These are phyloP conservation scores for Flexamia atlantica DNA, from an alignment of 2,888 invertebrate genomes.

Conservation along the genomic window DNA sequence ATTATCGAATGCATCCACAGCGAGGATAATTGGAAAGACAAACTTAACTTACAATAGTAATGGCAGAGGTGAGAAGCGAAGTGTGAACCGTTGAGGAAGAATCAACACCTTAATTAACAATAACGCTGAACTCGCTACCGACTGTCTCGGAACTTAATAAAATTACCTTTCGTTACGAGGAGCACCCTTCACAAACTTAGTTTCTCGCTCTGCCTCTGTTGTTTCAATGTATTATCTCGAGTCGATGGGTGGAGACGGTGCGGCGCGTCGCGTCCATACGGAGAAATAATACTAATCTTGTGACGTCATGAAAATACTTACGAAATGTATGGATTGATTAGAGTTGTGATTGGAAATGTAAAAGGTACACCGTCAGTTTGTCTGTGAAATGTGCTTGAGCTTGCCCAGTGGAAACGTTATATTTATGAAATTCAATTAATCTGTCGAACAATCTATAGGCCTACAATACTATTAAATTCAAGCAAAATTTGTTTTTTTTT, in stretches of 20 bases:
- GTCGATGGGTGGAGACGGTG: not conserved
- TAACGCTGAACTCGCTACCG: conserved; percentile 21
- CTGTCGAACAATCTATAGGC: too few species aligned
- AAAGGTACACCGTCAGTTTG: too few species aligned
- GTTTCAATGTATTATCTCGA: conserved; percentile 20
- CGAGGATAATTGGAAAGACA: not conserved
- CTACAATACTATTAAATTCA: too few species aligned
- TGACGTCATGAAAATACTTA: too few species aligned
- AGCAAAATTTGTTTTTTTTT: too few species aligned
- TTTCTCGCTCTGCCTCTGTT: conserved; percentile 4
- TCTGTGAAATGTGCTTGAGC: too few species aligned
- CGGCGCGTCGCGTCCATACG: too few species aligned
- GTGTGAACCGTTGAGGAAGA: conserved; percentile 33
- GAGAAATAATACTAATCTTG: too few species aligned
- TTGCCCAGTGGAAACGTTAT: too few species aligned
- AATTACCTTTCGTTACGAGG: conserved; percentile 47
- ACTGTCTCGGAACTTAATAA: conserved; percentile 38
- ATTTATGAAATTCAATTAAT: too few species aligned
- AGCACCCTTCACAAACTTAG: conserved; percentile 41
- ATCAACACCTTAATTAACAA: conserved; percentile 58
- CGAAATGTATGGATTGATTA: too few species aligned
- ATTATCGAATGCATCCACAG: not conserved
- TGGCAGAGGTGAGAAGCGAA: not conserved
- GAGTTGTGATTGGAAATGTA: too few species aligned
- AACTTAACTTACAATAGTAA: not conserved